These are phyloP conservation scores for Myotis yumanensis DNA, from an alignment of 2,113 vertebrate genomes.

Conservation along the genomic window DNA sequence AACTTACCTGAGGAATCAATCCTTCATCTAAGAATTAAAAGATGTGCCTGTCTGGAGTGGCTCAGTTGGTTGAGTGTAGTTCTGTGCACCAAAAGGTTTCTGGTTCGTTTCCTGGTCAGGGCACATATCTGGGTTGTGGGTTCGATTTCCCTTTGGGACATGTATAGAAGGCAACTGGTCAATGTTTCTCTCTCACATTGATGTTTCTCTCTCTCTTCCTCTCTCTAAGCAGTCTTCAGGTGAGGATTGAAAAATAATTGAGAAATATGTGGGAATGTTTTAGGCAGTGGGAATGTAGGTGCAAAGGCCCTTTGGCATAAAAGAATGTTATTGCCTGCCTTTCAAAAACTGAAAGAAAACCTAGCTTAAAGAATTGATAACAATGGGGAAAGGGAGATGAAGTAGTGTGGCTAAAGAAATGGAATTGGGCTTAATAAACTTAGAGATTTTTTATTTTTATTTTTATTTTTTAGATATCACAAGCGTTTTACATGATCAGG, in stretches of 20 bases:
- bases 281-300: neutral
- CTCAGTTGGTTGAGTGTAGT: no score
- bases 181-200: no score
- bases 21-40: conserved; percentile 35
- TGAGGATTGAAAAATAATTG: neutral
- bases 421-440: neutral
- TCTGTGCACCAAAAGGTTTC: no score
- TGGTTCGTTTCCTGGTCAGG: no score
- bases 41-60: neutral
- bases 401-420: neutral
- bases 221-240: no score
- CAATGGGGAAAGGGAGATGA: neutral
- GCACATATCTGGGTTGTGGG: no score
- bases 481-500: neutral
- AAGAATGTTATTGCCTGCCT: neutral
- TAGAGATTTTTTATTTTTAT: neutral
- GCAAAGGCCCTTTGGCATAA: neutral
- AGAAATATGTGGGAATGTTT: conserved; percentile 38
- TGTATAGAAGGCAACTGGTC: no score
- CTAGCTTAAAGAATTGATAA: conserved; percentile 1
- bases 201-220: no score
- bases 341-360: conserved; percentile 1
- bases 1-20: conserved; percentile 14
- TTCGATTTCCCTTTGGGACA: no score
- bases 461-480: neutral